phyloP scores from a whole-genome alignment of 1,140 invertebrate genomes.

The Bombus polaris region DNA sequence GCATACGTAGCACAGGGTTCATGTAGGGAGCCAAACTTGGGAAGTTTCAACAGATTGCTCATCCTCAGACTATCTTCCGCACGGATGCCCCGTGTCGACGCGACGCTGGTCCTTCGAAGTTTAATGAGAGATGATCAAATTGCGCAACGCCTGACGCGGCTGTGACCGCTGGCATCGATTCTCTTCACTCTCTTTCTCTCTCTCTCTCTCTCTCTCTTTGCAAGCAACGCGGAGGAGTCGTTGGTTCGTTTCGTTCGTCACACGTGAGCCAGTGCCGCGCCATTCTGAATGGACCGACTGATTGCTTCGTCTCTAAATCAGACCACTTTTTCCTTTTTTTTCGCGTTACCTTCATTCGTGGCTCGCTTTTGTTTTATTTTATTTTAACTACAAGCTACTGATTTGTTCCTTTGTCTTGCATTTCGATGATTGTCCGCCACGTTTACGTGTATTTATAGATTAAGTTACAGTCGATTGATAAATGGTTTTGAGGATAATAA shows the following conservation, averaged over 20 bases:
- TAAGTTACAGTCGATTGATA: not conserved
- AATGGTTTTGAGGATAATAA: not conserved
- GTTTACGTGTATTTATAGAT: not conserved
- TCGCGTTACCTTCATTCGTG: not conserved
- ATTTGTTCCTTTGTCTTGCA: not conserved
- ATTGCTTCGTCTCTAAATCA: constrained; percentile 2
- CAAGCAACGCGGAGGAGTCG: not conserved
- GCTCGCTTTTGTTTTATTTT: not conserved
- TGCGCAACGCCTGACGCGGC: constrained; percentile 11
- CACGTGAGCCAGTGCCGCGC: not conserved
- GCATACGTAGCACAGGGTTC: not conserved
- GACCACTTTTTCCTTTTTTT: not conserved
- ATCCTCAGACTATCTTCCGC: constrained; percentile 40
- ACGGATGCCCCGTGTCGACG: not conserved
- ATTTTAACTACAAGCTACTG: not conserved
- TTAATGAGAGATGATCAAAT: constrained; percentile 52
- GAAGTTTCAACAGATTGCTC: constrained; percentile 37
- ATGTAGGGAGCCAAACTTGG: not conserved
- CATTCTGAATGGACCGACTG: not conserved
- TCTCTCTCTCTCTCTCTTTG: not conserved
- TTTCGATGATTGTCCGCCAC: not conserved
- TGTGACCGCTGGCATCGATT: constrained; percentile 11
- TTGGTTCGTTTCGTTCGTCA: not conserved
- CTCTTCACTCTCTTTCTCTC: not conserved
- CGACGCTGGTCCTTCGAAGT: constrained; percentile 32